Evolutionary conservation across 1,140 invertebrate species (phyloP), one percentile per base, ranked within the genome.

Genomic region (Calliopsis andreniformis): DNA sequence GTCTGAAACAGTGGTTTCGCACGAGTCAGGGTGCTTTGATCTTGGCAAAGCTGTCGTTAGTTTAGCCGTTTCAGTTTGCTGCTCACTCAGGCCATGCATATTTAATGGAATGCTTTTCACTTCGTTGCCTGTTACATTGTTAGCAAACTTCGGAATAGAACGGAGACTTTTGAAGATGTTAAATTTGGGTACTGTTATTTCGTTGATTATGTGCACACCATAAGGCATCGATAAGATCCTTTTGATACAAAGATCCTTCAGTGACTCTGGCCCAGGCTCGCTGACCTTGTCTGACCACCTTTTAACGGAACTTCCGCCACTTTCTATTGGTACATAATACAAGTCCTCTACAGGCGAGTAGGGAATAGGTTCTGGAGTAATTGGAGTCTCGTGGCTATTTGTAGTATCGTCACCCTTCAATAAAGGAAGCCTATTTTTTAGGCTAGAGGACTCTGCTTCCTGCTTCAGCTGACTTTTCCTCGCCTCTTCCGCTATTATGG

Each of bases 151-250:
- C 30, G 82, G 83, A 10, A 88, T 75, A 1, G 69, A 73, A 35
- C 84, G 75, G 5, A 93, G 87, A 70, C 89, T 90, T 79, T 93
- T 89, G 35, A 95, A 92, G 72, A 92, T 92, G 79, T 94, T 90
- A n/a, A 95, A 94, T 20, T 94, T 94, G 3, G 92, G 92, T 6
- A 77, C 47, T 10, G 94, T 94, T 75, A 96, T 87, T 87, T 95
- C 94, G 88, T 94, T 93, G 72, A 96, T 90, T 69, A 96, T 92
- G 75, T 93, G 93, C 12, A 92, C 85, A 30, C 95, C 95, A 82
- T 93, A 94, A 6, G 95, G 95, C 87, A 95, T 92, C 4, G 93
- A 92, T 35, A 94, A 89, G 28, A 96, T 92, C 79, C 92, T 94
- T 77, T 93, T 92, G 20, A 96, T 89, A 85, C 95, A 95, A 16